A percentile compares a stretch with the other conserved stretches of the same genome.
Conservation (phyloP, 2,888 invertebrate genomes). For the Scaptodrosophila latifasciaeformis region DNA sequence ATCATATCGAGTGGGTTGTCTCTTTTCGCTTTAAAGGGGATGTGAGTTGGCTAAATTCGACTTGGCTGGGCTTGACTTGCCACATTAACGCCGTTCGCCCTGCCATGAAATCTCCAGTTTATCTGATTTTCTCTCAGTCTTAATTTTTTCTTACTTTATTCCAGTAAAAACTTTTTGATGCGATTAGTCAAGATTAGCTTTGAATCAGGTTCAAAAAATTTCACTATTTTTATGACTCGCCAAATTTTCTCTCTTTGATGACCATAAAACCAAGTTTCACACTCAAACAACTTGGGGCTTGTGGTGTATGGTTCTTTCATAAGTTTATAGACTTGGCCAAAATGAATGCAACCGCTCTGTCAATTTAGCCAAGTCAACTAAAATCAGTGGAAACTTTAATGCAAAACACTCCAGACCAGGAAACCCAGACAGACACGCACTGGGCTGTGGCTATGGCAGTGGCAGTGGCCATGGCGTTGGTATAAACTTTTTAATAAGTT, state of each 20-base stretch:
- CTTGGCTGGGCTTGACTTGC: slow-evolving; percentile 5
- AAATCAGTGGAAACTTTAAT: slow-evolving; percentile 50
- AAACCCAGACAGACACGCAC: neutral
- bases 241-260: slow-evolving; percentile 8
- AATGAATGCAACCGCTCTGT: slow-evolving; percentile 41
- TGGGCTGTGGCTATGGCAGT: neutral
- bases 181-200: no score
- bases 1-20: slow-evolving; percentile 1
- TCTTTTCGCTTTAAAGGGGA: neutral
- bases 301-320: neutral
- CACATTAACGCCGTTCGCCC: neutral
- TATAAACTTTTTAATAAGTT: slow-evolving; percentile 68
- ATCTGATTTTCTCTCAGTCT: neutral
- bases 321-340: slow-evolving; percentile 31
- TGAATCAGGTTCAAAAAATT: no score
- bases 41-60: slow-evolving; percentile 1
- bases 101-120: slow-evolving; percentile 20
- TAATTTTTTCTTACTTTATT: neutral
- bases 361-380: slow-evolving; percentile 33
- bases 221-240: slow-evolving; percentile 16
- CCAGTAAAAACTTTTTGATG: no score
- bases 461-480: slow-evolving; percentile 33
- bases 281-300: neutral
- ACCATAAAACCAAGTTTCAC: slow-evolving; percentile 1
- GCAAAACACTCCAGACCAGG: slow-evolving; percentile 2